phyloP scores from a whole-genome alignment of 2,113 vertebrate genomes.

The Mohoua ochrocephala region DNA sequence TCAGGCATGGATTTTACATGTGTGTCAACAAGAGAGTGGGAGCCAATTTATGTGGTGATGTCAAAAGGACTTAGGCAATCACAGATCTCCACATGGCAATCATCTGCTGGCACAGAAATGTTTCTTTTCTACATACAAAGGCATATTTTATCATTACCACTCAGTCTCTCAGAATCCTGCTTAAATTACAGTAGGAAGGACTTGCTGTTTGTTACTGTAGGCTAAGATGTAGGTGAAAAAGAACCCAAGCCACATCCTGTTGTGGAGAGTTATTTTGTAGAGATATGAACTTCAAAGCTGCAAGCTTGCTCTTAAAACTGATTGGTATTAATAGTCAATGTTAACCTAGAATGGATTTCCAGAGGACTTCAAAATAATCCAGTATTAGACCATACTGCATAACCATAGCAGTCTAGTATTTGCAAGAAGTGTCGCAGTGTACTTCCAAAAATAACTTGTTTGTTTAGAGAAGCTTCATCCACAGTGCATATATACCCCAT shows the following conservation, averaged over 20 bases:
- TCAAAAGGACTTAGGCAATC: not conserved
- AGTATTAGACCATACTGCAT: not conserved
- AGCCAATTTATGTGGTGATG: not conserved
- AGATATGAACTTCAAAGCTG: not conserved
- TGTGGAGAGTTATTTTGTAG: not conserved
- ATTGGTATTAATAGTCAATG: not conserved
- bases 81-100: not conserved
- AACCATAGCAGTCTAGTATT: not conserved
- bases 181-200: slow-evolving; percentile 19
- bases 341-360: not conserved
- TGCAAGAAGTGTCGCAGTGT: not conserved
- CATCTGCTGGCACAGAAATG: not conserved
- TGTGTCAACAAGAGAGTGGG: not conserved
- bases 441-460: not conserved
- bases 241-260: slow-evolving; percentile 27
- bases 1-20: not conserved
- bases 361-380: not conserved
- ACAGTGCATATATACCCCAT: not conserved
- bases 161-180: not conserved
- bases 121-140: not conserved
- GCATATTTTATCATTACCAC: not conserved
- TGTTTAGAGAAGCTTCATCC: not conserved
- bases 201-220: not conserved
- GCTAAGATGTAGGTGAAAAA: not conserved
- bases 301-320: not conserved